phyloP scores from a whole-genome alignment of 2,888 invertebrate species.

The Priocnemis perturbator region DNA sequence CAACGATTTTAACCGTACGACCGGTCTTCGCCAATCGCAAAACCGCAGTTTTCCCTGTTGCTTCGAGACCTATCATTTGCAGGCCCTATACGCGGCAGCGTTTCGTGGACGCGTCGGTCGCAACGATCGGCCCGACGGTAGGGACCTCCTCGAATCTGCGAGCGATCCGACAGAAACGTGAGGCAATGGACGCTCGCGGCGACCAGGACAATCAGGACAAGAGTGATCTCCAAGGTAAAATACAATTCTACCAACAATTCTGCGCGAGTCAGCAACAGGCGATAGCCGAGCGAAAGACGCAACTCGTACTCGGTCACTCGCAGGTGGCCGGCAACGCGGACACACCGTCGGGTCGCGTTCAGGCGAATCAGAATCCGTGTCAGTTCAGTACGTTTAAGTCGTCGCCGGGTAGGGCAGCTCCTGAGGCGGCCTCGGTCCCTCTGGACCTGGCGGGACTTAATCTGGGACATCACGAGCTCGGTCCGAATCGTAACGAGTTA shows the following conservation, averaged over 20 bases:
- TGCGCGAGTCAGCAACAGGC: conserved; percentile 70
- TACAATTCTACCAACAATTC: conserved; percentile 71
- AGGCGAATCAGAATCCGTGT: conserved; percentile 43
- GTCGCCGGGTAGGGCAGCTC: conserved; percentile 43
- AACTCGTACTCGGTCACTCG: conserved; percentile 41
- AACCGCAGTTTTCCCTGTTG: no score
- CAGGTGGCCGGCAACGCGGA: conserved; percentile 35
- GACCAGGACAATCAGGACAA: conserved; percentile 72
- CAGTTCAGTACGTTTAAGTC: conserved; percentile 70
- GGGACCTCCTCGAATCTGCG: conserved; percentile 61
- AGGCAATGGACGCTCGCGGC: conserved; percentile 63
- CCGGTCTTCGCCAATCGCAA: no score
- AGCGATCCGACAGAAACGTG: conserved; percentile 58
- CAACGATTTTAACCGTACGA: no score
- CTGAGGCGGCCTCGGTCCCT: conserved; percentile 44
- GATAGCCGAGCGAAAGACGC: conserved; percentile 76
- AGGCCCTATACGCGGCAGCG: conserved; percentile 72
- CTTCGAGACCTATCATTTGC: conserved; percentile 13
- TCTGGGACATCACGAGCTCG: conserved; percentile 57
- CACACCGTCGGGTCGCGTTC: conserved; percentile 22
- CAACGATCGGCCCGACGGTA: conserved; percentile 63
- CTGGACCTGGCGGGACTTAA: conserved; percentile 59
- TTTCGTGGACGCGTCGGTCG: conserved; percentile 68
- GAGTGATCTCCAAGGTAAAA: conserved; percentile 72
- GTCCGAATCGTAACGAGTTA: conserved; percentile 46